phyloP scores from a whole-genome alignment of 1,140 invertebrate species.

The Drosophila eugracilis region DNA sequence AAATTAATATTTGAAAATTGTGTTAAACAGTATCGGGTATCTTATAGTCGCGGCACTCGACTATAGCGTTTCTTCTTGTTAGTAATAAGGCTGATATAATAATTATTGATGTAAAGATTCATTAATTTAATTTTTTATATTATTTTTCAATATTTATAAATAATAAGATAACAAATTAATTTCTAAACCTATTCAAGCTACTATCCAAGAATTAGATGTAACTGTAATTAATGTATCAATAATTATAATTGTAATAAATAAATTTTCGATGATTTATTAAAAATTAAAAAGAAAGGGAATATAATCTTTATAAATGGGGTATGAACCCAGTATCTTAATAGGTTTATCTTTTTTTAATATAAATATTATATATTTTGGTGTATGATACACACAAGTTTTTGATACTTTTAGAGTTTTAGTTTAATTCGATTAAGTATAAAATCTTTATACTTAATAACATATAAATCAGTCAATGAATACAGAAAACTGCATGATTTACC shows the following conservation, averaged over 20 bases:
- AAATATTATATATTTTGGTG: conserved; percentile 84
- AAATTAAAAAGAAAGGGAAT: conserved; percentile 85
- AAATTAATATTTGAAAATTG: too few species aligned
- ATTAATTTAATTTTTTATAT: conserved; percentile 56
- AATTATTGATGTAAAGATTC: conserved; percentile 47
- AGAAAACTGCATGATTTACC: conserved; percentile 41
- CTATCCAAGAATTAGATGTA: conserved; percentile 85
- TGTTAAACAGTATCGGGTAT: too few species aligned
- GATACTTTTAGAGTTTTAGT: conserved; percentile 86
- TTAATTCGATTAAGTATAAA: conserved; percentile 86
- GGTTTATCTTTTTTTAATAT: conserved; percentile 86
- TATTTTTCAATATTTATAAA: conserved; percentile 82
- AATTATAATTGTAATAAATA: conserved; percentile 84
- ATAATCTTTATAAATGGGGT: conserved; percentile 85
- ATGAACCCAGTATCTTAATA: conserved; percentile 86
- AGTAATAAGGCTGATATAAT: conserved; percentile 76
- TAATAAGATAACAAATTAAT: conserved; percentile 85
- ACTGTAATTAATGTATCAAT: conserved; percentile 85
- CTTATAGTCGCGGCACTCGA: too few species aligned
- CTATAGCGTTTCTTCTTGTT: conserved; percentile 85
- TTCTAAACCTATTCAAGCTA: too few species aligned
- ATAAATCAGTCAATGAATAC: too few species aligned
- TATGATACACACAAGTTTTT: conserved; percentile 86
- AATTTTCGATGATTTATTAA: conserved; percentile 84
- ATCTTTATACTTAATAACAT: conserved; percentile 8